These are phyloP conservation scores for Lydus trimaculatus DNA, from an alignment of 2,888 invertebrate genomes.

Conservation along the genomic window DNA sequence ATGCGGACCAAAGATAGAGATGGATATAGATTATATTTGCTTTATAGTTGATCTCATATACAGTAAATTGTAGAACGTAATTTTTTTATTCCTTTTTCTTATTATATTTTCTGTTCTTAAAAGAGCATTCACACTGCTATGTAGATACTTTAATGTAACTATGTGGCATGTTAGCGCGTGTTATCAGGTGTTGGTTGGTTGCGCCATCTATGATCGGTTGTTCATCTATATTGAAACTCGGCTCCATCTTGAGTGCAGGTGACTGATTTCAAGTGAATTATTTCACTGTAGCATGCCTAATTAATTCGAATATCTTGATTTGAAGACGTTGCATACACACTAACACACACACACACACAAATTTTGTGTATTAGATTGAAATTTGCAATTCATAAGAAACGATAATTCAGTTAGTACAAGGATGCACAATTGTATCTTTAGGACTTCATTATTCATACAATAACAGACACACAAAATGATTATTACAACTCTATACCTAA, in stretches of 20 bases:
- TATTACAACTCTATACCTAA: too few relatives aligned
- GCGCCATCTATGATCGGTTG: too few relatives aligned
- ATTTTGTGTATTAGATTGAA: not conserved
- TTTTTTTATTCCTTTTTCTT: too few relatives aligned
- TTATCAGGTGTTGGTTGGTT: too few relatives aligned
- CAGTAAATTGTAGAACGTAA: conserved; percentile 20
- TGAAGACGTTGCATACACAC: not conserved
- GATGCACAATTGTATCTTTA: conserved; percentile 1
- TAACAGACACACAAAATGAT: not conserved
- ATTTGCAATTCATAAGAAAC: conserved; percentile 8
- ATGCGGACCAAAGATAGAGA: not conserved
- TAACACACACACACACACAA: not conserved
- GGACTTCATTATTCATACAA: conserved; percentile 5
- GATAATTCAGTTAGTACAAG: not conserved
- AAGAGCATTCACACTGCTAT: too few relatives aligned
- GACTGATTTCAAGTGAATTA: conserved; percentile 9
- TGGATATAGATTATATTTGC: conserved; percentile 13
- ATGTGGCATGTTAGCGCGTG: too few relatives aligned
- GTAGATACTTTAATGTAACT: not conserved
- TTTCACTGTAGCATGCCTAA: conserved; percentile 16
- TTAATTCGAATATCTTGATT: conserved; percentile 22
- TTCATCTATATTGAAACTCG: too few relatives aligned
- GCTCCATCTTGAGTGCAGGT: not conserved
- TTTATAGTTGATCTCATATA: conserved; percentile 10
- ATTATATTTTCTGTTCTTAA: too few relatives aligned